Percentiles rank a stretch among this genome's conserved stretches.
Conservation (phyloP, 1,140 invertebrate genomes). For the Andrena cerasifolii region DNA sequence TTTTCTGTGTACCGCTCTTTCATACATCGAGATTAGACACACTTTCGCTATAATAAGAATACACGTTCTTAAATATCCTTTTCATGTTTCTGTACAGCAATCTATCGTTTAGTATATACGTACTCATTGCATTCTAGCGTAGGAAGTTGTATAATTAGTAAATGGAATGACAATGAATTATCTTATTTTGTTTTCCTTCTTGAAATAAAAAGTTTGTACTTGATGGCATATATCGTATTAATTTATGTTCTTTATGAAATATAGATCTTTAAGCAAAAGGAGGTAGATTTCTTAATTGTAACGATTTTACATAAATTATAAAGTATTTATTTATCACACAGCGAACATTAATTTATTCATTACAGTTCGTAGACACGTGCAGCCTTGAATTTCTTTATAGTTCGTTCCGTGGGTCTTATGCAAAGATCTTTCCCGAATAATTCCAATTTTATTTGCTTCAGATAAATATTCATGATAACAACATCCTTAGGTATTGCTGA, state of each 20-base stretch:
- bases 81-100: too few species aligned
- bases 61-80: neutral
- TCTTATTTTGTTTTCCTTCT: neutral
- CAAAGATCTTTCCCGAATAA: slow-evolving; percentile 88
- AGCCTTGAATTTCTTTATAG: slow-evolving; percentile 88
- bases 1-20: neutral
- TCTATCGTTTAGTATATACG: too few species aligned
- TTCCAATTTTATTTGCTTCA: slow-evolving; percentile 84
- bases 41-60: neutral
- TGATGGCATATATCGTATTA: neutral
- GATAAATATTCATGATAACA: slow-evolving; percentile 85
- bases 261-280: too few species aligned
- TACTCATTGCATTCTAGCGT: too few species aligned
- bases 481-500: slow-evolving; percentile 88
- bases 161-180: neutral
- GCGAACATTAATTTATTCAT: slow-evolving; percentile 7
- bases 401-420: slow-evolving; percentile 86
- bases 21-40: neutral
- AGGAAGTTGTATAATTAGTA: neutral
- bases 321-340: neutral
- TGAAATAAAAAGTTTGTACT: neutral
- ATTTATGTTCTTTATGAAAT: too few species aligned
- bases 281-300: slow-evolving; percentile 4
- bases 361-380: slow-evolving; percentile 82
- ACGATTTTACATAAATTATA: neutral